Base-by-base conservation (phyloP, 2,888 invertebrate species). In the Carterocephalus palaemon region DNA sequence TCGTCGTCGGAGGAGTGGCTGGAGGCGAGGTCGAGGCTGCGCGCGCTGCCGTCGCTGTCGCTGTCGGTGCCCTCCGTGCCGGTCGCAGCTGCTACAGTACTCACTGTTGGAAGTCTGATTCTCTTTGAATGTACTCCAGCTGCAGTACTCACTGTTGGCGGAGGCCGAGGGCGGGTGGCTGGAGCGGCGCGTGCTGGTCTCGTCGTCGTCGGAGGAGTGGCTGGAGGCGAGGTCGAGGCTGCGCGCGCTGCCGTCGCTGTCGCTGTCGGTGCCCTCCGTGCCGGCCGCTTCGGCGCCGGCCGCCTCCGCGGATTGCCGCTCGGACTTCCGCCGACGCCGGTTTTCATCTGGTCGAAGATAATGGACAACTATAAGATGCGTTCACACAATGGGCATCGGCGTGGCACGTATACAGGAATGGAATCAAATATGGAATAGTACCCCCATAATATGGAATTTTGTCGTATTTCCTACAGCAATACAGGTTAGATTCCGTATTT, bases 1-100 rank as follows among this genome's bases (percentile, higher is more conserved):
- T 92, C 92, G 55, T 98, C 97, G 65, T 98, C 98, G 33, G 96
- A 97, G 5, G 96, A 96, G 83, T 98, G 98, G 69, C 97, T 97
- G 34, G 97, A 97, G 7, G 97, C 97, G 36, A 98, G 89, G 62
- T 97, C 97, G 48, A 98, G 86, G 61, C 94, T 94, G 23, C 95
- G 89, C 2, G 94, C 95, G 2, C 93, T 93, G 38, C 87, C 90
- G 36, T 96, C 95, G 0, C 94, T 94, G 61, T 96, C 96, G 0
- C 93, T 93, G 68, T 94, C 94, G 0, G 93, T 91, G 53, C 92
- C 91, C 60, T 91, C 90, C 4, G 91, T 83, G n/a, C n/a, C n/a
- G n/a, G n/a, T n/a, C n/a, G n/a, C n/a, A n/a, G n/a, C n/a, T n/a
- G n/a, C n/a, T n/a, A n/a, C n/a, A n/a, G n/a, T n/a, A n/a, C n/a